Base-by-base conservation (phyloP, 2,888 invertebrate genomes). In the Ashinkailepas kermadecensis region DNA sequence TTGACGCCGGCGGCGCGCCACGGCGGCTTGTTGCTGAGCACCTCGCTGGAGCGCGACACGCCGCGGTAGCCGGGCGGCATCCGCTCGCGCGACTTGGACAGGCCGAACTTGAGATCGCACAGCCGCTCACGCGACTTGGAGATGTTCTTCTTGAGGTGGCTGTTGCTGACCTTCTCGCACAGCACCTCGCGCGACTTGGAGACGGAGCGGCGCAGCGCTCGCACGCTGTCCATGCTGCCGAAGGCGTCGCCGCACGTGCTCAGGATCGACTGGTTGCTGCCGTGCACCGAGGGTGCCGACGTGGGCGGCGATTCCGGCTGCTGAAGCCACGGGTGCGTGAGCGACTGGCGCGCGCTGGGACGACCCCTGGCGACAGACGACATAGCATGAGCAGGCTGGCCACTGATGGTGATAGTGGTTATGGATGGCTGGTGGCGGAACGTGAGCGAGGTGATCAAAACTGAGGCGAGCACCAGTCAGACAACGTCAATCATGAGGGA, bases 321-420 rank as follows among this genome's bases (percentile, higher is more conserved):
- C 23, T 62, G 84, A 65, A 91, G 85, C 91, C 91, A 91, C 11
- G 90, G 89, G 86, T 91, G 91, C 70, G 89, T 87, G 85, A 91
- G 88, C 84, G 91, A 90, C 85, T 91, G 90, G 82, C 89, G 88
- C 56, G 91, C 90, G 82, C 90, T 89, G 87, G 91, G 88, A 82
- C 91, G 89, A 84, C 89, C 88, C 84, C 91, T 91, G 87, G 21
- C 85, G 86, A 78, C 79, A 80, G 82, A 58, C 12, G 25, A 9
- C 13, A 9, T 2, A 3, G 18, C 54, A 18, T 18, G 10, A 15
- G 21, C 1, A 13, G 8, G 8, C 64, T 18, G 64, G 8, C 64
- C 8, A 64, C 15, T 18, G 15, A 18, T 13, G 18, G 21, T 8
- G 18, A 11, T 15, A 9, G 12, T 18, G 62, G 13, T 13, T 15